These are phyloP conservation scores for Microctenopoma steveboyesi DNA, from an alignment of 2,797 vertebrate genomes.

Conservation along the genomic window DNA sequence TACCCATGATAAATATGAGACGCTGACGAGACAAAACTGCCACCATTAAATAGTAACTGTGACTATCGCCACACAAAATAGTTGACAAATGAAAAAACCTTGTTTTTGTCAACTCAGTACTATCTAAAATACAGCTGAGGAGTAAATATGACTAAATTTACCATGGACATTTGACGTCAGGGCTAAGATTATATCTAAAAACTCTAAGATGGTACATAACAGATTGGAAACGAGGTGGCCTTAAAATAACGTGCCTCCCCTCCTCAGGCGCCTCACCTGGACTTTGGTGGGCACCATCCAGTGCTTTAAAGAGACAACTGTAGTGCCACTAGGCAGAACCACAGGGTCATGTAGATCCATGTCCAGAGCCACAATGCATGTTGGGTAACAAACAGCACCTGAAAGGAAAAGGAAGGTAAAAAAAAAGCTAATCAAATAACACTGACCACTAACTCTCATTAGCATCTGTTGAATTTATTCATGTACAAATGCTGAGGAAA, in stretches of 20 bases:
- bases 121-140: not conserved
- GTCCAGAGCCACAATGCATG: constrained; percentile 84
- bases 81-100: not conserved
- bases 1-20: too few relatives aligned
- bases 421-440: constrained; percentile 11
- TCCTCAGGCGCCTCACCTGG: constrained; percentile 82
- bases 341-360: constrained; percentile 88
- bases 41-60: too few relatives aligned
- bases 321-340: constrained; percentile 85
- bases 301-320: constrained; percentile 88
- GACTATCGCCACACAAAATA: too few relatives aligned
- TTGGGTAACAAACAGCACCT: constrained; percentile 90
- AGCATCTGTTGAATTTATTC: constrained; percentile 69
- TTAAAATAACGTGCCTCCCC: not conserved
- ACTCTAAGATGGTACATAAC: not conserved
- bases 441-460: constrained; percentile 48
- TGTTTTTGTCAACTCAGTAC: not conserved
- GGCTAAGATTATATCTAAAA: not conserved
- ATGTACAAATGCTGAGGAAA: constrained; percentile 47
- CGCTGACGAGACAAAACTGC: too few relatives aligned
- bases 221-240: constrained; percentile 1
- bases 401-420: constrained; percentile 16
- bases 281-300: constrained; percentile 89
- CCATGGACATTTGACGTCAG: not conserved
- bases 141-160: not conserved